Conservation (phyloP, 2,113 vertebrate genomes). For the Eptatretus burgeri region DNA sequence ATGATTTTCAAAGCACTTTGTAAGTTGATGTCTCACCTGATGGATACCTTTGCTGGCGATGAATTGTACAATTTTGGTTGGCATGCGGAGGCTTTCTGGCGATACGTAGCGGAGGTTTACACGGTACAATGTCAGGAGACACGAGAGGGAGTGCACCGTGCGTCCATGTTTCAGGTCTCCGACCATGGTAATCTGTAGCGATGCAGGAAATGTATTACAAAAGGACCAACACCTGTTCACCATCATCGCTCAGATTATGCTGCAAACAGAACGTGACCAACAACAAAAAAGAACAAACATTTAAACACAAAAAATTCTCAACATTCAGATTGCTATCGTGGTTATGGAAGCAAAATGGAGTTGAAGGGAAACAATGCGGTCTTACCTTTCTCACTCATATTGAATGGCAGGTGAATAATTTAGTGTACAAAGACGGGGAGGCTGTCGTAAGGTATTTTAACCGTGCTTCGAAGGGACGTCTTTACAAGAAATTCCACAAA, state of each 20-base stretch:
- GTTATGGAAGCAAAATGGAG: background rate
- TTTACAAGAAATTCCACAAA: too few relatives aligned
- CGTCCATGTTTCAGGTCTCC: conserved; percentile 85
- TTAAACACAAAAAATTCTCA: background rate
- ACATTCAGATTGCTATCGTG: background rate
- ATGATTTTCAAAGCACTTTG: too few relatives aligned
- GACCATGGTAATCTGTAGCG: conserved; percentile 64
- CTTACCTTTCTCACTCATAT: too few relatives aligned
- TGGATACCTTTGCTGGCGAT: conserved; percentile 64
- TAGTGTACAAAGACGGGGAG: too few relatives aligned
- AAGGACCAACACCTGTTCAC: background rate
- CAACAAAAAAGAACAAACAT: background rate
- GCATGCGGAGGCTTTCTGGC: conserved; percentile 51
- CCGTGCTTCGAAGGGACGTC: too few relatives aligned
- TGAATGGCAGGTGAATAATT: too few relatives aligned
- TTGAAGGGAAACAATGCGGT: too few relatives aligned
- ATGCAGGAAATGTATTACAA: background rate
- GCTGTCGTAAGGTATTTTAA: too few relatives aligned
- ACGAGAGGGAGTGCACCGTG: conserved; percentile 69
- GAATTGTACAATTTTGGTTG: conserved; percentile 33
- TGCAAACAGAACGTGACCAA: background rate
- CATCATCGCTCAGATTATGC: too few relatives aligned
- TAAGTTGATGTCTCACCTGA: conserved; percentile 25
- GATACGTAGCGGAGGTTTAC: conserved; percentile 68
- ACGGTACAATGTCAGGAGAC: conserved; percentile 69